Conservation (phyloP, 2,797 vertebrate species). For the Neomorphus geoffroyi region DNA sequence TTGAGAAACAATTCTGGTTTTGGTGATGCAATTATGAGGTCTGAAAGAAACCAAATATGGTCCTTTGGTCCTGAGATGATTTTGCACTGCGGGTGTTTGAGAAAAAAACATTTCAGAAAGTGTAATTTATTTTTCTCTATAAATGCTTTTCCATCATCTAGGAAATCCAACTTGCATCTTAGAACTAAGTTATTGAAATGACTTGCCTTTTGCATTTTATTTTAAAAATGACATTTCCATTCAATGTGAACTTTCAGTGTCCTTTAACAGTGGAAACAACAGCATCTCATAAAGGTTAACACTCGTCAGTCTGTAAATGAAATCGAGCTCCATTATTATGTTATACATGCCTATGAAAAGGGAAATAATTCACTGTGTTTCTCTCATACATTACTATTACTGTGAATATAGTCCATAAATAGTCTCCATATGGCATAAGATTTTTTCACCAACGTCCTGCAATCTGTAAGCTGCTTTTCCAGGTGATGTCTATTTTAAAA, state of each 20-base stretch:
- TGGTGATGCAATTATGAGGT: background rate
- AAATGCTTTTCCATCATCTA: background rate
- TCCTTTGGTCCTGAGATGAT: background rate
- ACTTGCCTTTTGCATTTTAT: background rate
- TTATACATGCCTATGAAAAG: slow-evolving; percentile 8
- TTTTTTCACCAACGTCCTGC: slow-evolving; percentile 17
- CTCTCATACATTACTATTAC: slow-evolving; percentile 1
- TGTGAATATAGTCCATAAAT: slow-evolving; percentile 35
- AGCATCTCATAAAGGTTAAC: background rate
- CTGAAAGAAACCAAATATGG: background rate
- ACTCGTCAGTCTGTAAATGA: background rate
- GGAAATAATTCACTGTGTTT: slow-evolving; percentile 28
- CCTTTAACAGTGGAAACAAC: background rate
- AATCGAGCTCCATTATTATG: background rate
- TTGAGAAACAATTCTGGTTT: background rate
- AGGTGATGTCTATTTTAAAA: slow-evolving; percentile 30
- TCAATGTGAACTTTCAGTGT: background rate
- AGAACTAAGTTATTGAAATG: background rate
- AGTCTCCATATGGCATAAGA: slow-evolving; percentile 37
- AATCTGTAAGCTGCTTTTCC: slow-evolving; percentile 53
- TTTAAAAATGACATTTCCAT: background rate
- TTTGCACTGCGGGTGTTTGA: background rate
- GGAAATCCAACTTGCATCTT: background rate
- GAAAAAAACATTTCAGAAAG: background rate
- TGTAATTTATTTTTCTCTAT: background rate